Conservation (phyloP, 2,797 vertebrate species). For the Danio kyathit region DNA sequence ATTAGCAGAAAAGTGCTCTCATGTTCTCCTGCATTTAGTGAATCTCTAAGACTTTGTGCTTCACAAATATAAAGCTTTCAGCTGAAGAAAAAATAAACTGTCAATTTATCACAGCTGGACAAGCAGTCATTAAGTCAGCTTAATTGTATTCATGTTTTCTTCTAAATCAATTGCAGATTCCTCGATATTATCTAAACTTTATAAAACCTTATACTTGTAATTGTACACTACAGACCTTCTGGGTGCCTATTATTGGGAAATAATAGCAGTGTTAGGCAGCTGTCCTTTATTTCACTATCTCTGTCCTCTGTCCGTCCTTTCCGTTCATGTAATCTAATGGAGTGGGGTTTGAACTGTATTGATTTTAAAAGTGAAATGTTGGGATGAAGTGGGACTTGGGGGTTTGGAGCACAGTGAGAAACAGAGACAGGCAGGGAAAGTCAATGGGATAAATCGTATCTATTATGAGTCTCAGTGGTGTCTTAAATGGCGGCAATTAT, state of each 20-base stretch:
- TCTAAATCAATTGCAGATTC: conserved; percentile 15
- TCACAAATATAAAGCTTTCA: conserved; percentile 22
- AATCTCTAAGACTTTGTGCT: background rate
- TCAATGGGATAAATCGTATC: conserved; percentile 59
- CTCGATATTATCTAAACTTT: background rate
- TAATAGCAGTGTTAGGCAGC: conserved; percentile 32
- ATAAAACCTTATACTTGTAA: conserved; percentile 26
- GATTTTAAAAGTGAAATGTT: conserved; percentile 52
- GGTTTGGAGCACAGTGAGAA: conserved; percentile 33
- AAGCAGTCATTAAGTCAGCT: background rate
- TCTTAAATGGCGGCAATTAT: conserved; percentile 66
- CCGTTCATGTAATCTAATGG: conserved; percentile 51
- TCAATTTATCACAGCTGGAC: background rate
- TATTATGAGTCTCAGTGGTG: conserved; percentile 65
- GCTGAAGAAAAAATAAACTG: background rate
- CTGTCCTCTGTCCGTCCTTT: conserved; percentile 21
- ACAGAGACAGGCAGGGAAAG: conserved; percentile 39
- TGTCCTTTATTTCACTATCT: conserved; percentile 3
- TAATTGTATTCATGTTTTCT: too few relatives aligned
- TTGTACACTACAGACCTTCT: conserved; percentile 25
- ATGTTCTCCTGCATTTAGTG: background rate
- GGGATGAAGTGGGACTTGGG: conserved; percentile 31
- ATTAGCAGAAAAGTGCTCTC: too few relatives aligned
- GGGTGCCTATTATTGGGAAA: conserved; percentile 38
- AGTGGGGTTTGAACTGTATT: conserved; percentile 43